phyloP scores from a whole-genome alignment of 2,888 invertebrate genomes.

The Lydus trimaculatus region DNA sequence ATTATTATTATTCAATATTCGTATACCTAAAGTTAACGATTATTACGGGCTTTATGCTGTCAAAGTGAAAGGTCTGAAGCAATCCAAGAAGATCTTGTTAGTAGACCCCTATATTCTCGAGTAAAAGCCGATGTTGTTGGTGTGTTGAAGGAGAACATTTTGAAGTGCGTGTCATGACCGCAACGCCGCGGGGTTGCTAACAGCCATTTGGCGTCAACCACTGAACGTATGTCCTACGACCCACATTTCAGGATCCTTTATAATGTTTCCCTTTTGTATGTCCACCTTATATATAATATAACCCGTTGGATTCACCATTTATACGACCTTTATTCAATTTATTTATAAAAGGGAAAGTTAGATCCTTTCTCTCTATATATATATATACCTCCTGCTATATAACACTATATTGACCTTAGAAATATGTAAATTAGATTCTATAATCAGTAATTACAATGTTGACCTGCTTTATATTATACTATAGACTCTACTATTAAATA shows the following conservation, averaged over 20 bases:
- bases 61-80: constrained; percentile 13
- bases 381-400: constrained; percentile 15
- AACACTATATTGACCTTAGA: constrained; percentile 15
- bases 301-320: constrained; percentile 29
- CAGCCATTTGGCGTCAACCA: constrained; percentile 34
- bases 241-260: constrained; percentile 33
- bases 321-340: not conserved
- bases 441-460: constrained; percentile 34
- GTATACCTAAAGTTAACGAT: too few species aligned
- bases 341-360: not conserved
- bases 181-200: constrained; percentile 27
- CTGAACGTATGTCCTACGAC: constrained; percentile 33
- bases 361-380: not conserved
- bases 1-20: not conserved
- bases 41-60: not conserved
- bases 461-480: constrained; percentile 34
- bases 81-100: constrained; percentile 18
- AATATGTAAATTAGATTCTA: constrained; percentile 33
- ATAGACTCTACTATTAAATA: constrained; percentile 31
- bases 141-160: constrained; percentile 16
- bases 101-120: not conserved
- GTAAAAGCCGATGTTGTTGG: constrained; percentile 4
- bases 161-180: constrained; percentile 36
- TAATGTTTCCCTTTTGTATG: constrained; percentile 29
- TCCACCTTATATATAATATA: constrained; percentile 26